These are phyloP conservation scores for Crotalus horridus DNA, from an alignment of 2,113 vertebrate genomes.

Conservation along the genomic window DNA sequence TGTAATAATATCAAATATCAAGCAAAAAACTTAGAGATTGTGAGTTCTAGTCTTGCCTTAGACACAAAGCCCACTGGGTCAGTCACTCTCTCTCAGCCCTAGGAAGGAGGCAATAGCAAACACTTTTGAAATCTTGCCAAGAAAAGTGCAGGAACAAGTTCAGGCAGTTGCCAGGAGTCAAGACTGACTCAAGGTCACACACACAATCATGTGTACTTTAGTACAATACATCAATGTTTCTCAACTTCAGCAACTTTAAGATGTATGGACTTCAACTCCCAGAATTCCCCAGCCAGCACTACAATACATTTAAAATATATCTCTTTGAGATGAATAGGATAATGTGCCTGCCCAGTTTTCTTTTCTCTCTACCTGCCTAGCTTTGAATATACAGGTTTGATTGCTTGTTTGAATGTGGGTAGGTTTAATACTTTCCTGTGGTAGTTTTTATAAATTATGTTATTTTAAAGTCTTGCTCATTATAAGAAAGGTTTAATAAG, in stretches of 20 bases:
- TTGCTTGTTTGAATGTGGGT: constrained; percentile 6
- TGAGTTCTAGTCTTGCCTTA: background rate
- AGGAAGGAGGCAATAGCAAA: background rate
- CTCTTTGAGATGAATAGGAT: background rate
- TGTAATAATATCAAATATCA: background rate
- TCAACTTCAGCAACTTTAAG: background rate
- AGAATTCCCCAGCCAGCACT: background rate
- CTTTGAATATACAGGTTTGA: background rate
- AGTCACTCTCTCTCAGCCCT: background rate
- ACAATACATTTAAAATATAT: background rate
- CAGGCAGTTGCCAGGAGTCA: background rate
- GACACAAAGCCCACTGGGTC: background rate
- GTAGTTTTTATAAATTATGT: constrained; percentile 17
- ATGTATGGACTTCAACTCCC: background rate
- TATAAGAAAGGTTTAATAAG: background rate
- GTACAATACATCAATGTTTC: background rate
- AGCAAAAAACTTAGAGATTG: background rate
- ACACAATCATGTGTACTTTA: background rate
- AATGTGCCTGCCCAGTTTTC: constrained; percentile 1
- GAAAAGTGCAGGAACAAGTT: background rate
- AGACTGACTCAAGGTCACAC: background rate
- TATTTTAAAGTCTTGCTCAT: constrained; percentile 20
- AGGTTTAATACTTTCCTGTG: constrained; percentile 14
- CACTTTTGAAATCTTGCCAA: background rate
- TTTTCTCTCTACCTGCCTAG: background rate